Base-by-base conservation (phyloP, 2,797 vertebrate genomes). In the Todus mexicanus region DNA sequence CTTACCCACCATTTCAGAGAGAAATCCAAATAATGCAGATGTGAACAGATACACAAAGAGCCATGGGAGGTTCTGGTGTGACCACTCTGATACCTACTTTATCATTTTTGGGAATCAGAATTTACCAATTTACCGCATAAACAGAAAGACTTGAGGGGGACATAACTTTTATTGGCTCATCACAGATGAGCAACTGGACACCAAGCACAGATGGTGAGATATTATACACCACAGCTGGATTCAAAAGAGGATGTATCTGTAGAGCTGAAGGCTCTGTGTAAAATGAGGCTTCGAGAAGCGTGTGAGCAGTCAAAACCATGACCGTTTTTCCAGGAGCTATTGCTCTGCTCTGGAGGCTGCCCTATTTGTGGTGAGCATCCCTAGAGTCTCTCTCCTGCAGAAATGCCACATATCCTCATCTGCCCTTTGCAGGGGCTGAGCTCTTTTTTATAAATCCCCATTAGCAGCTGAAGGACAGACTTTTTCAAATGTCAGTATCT, bases 331-430 rank as follows among this genome's bases (percentile, higher is more conserved):
- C 47, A 61, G 93, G 92, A 89, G 79, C 42, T 77, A 1, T 31
- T 14, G 47, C 25, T 69, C n/a, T 86, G 27, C 35, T 89, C 80
- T 90, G 74, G 74, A 69, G 65, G n/a, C 60, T 93, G 86, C 72
- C 64, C 89, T 87, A 26, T 80, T 94, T 94, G 75, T 77, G 89
- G 48, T 8, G 16, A 76, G 74, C 57, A 61, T 94, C 81, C 86
- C 86, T 42, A 8, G 80, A 66, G 75, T 37, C 56, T 84, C 50
- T 79, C 60, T 74, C n/a, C 64, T 61, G 83, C 87, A 92, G 64
- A 74, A 93, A 50, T 45, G 27, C 71, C 68, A 57, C 45, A 8
- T 80, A 61, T 80, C 93, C 92, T 95, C 74, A 84, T 23, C 14
- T 73, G 60, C 79, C 73, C 79, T 93, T 74, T 87, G 82, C 84